phyloP scores from a whole-genome alignment of 1,140 invertebrate genomes.

The Augochlora pura region DNA sequence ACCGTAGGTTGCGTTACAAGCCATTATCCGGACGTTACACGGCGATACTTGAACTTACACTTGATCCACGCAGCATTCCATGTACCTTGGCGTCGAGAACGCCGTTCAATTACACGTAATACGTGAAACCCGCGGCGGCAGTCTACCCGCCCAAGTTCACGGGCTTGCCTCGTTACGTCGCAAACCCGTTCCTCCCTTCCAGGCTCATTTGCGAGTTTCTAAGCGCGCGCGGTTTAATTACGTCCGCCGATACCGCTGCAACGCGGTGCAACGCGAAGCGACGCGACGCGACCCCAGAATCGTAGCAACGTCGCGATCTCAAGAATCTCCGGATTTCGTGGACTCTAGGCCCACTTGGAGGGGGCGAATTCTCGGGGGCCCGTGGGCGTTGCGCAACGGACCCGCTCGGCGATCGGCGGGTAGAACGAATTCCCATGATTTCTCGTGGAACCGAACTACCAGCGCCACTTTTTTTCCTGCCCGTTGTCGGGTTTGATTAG shows the following conservation, averaged over 20 bases:
- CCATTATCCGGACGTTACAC: no score
- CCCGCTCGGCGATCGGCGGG: not conserved
- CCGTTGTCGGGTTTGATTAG: slow-evolving; percentile 63
- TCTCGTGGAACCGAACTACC: slow-evolving; percentile 34
- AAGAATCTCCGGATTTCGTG: not conserved
- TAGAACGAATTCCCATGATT: slow-evolving; percentile 56
- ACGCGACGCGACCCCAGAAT: not conserved
- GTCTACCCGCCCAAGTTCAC: not conserved
- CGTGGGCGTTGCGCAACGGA: slow-evolving; percentile 18
- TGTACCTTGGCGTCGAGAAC: not conserved
- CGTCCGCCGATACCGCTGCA: not conserved
- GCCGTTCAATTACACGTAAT: not conserved
- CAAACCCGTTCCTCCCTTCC: not conserved
- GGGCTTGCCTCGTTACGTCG: not conserved
- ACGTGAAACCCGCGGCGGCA: not conserved
- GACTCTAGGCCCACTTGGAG: no score
- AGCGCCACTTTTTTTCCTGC: slow-evolving; percentile 24
- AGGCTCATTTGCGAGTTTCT: not conserved
- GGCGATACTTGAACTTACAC: no score
- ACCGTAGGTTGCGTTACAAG: no score
- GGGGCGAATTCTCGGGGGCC: no score
- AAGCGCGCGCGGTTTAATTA: not conserved
- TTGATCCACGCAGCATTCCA: slow-evolving; percentile 5
- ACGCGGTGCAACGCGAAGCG: not conserved
- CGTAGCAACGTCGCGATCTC: not conserved